Evolutionary conservation across 2,113 vertebrate genomes (phyloP).

Genomic region (Coptodon rendalli): DNA sequence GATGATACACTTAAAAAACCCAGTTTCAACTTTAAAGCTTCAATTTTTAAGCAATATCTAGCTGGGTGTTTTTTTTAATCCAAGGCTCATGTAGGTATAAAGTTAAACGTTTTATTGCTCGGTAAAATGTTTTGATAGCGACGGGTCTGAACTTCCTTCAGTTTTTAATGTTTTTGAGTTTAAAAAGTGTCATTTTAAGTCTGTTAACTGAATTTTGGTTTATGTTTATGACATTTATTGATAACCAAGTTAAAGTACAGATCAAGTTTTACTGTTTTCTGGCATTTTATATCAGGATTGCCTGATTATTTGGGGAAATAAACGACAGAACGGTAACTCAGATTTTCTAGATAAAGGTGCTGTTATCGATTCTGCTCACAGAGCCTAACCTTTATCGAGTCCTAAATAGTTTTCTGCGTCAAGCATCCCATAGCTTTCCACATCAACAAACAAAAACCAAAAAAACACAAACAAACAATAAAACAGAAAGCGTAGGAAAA

Average conservation of each 20-base stretch:
- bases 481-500: not conserved
- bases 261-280: not conserved
- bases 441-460: not conserved
- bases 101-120: not conserved
- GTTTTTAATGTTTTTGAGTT: not conserved
- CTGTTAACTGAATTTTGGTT: not conserved
- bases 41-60: not conserved
- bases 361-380: not conserved
- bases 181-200: not conserved
- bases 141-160: not conserved
- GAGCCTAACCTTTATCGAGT: not conserved
- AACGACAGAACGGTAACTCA: not conserved
- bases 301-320: not conserved
- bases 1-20: not conserved
- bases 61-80: not conserved
- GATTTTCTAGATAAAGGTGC: not conserved
- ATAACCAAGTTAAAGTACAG: not conserved
- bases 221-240: not conserved
- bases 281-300: not conserved
- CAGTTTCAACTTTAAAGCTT: not conserved
- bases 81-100: not conserved
- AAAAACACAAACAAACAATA: not conserved
- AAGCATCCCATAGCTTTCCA: not conserved
- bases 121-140: not conserved
- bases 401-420: not conserved